phyloP scores from a whole-genome alignment of 2,113 vertebrate genomes.

The Danionella cerebrum region DNA sequence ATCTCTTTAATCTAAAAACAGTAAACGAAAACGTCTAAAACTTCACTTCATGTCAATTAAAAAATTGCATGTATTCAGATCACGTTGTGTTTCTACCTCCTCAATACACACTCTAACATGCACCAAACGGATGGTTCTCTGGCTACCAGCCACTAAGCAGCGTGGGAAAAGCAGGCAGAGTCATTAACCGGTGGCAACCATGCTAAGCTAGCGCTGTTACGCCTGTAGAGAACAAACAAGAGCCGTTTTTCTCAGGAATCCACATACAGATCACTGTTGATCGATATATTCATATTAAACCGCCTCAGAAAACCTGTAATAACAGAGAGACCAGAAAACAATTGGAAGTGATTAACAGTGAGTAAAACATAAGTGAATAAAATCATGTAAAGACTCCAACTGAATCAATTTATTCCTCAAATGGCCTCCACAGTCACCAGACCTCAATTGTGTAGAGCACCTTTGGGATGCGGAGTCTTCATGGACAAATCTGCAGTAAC shows the following conservation, averaged over 20 bases:
- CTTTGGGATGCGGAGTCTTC: no score
- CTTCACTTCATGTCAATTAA: no score
- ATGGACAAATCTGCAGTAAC: no score
- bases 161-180: conserved; percentile 36
- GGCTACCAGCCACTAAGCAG: conserved; percentile 24
- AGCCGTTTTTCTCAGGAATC: neutral
- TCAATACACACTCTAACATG: conserved; percentile 30
- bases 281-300: neutral
- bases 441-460: no score
- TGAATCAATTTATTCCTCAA: no score
- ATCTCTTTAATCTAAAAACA: no score
- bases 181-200: conserved; percentile 19
- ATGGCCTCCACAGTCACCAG: no score
- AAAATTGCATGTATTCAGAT: conserved; percentile 13
- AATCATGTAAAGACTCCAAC: no score
- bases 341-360: no score
- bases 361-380: no score
- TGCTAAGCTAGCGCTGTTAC: conserved; percentile 26
- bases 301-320: neutral
- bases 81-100: neutral
- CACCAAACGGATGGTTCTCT: conserved; percentile 2
- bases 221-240: neutral
- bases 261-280: neutral
- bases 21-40: no score
- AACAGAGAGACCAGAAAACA: no score